Evolutionary conservation across 2,888 invertebrate genomes (phyloP).

Genomic region (Drosophila mettleri): DNA sequence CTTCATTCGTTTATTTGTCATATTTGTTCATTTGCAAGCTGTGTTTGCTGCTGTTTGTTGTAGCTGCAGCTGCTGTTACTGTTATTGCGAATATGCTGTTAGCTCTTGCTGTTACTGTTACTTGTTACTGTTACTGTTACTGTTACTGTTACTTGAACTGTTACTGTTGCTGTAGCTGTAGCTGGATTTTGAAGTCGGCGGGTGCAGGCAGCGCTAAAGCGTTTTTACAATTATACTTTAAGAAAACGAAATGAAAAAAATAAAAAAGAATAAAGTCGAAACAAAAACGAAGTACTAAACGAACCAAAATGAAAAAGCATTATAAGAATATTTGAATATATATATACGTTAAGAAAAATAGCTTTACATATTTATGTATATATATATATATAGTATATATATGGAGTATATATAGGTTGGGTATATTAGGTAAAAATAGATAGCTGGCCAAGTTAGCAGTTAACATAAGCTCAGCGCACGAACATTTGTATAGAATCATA

Average conservation of each 20-base stretch:
- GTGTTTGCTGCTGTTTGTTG: conserved; percentile 42
- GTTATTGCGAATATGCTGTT: conserved; percentile 29
- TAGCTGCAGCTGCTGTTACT: conserved; percentile 27
- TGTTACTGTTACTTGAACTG: conserved; percentile 30
- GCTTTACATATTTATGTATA: conserved; percentile 21
- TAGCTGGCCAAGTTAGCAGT: conserved; percentile 31
- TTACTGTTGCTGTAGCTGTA: conserved; percentile 51
- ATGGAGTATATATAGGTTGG: conserved; percentile 13
- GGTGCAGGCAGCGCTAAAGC: conserved; percentile 68
- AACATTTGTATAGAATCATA: conserved; percentile 28
- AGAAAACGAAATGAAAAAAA: conserved; percentile 34
- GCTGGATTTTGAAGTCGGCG: conserved; percentile 58
- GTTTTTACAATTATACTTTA: conserved; percentile 52
- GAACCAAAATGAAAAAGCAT: conserved; percentile 37
- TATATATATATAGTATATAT: conserved; percentile 12
- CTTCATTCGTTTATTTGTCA: conserved; percentile 24
- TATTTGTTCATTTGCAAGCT: conserved; percentile 33
- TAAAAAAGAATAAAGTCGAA: conserved; percentile 18
- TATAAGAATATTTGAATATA: conserved; percentile 20
- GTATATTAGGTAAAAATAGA: conserved; percentile 20
- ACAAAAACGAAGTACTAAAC: conserved; percentile 8
- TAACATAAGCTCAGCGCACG: conserved; percentile 37
- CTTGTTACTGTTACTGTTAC: conserved; percentile 26
- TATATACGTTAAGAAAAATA: conserved; percentile 24
- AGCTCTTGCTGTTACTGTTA: conserved; percentile 40